These are phyloP conservation scores for Lochmaea capreae DNA, from an alignment of 2,888 invertebrate species.

Conservation along the genomic window DNA sequence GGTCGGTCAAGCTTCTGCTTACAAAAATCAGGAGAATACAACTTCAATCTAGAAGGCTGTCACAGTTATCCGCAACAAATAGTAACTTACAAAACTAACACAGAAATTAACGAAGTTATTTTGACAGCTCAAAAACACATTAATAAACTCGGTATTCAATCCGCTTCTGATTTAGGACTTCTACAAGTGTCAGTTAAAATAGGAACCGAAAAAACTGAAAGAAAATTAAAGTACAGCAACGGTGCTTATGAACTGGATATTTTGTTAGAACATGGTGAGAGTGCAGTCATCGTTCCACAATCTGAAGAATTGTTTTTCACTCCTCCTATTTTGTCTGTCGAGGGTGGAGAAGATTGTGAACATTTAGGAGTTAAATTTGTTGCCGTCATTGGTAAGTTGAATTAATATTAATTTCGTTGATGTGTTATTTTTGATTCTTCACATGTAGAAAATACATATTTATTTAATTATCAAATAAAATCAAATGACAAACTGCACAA, in stretches of 20 bases:
- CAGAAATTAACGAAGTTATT: conserved; percentile 60
- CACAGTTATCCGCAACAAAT: conserved; percentile 74
- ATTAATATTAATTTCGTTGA: not conserved
- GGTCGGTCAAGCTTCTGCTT: conserved; percentile 83
- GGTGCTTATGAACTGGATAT: conserved; percentile 64
- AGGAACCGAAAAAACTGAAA: conserved; percentile 41
- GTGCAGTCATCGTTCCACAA: conserved; percentile 73
- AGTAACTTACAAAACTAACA: conserved; percentile 64
- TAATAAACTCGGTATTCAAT: conserved; percentile 54
- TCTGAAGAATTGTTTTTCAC: conserved; percentile 80
- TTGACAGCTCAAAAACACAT: conserved; percentile 61
- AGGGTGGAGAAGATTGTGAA: conserved; percentile 77
- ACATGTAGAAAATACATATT: not conserved
- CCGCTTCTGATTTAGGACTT: conserved; percentile 55
- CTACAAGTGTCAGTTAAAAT: conserved; percentile 52
- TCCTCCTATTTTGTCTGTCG: conserved; percentile 71
- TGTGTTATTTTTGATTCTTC: too few species aligned
- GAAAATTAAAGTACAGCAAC: conserved; percentile 46
- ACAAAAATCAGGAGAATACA: conserved; percentile 75
- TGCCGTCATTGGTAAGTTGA: conserved; percentile 59
- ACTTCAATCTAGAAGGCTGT: conserved; percentile 82
- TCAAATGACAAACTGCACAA: too few species aligned
- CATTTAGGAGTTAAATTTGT: conserved; percentile 70
- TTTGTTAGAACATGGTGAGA: conserved; percentile 67
- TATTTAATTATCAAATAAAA: too few species aligned